Evolutionary conservation across 2,797 vertebrate genomes (phyloP), one percentile per base, ranked within the genome.

Genomic region (Alfaro cultratus): DNA sequence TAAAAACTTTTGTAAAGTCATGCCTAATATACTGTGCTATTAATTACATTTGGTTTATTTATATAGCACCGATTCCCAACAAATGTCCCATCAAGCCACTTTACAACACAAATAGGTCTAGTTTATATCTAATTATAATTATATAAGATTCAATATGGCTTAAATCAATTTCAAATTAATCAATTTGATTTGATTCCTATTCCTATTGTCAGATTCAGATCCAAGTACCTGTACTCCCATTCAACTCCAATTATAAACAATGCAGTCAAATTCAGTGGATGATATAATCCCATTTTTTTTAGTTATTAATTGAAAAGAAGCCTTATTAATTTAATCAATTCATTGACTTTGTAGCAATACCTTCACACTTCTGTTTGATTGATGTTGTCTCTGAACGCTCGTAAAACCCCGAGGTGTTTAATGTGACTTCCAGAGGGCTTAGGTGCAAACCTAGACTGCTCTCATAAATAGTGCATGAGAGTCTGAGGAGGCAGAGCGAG

Each of bases 381-480:
- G 78, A 76, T 68, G 16, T 76, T 87, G 76, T 60, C 76, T 79
- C 83, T 5, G 0, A 82, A 74, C 16, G 74, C 47, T 79, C 78
- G 2, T 31, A 55, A 88, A 78, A 84, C 67, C 51, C 55, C 64
- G 73, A 80, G 78, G 80, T 73, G 86, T 81, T 79, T 75, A 64
- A 62, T 62, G 64, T 49, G 83, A 83, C 71, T 86, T 79, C 57
- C 82, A 55, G 75, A 85, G 80, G 80, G 86, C 86, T 80, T 82
- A 83, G 89, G 83, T 86, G 89, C 76, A 82, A 82, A 85, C 77
- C 60, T 77, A 90, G 86, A 88, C 90, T 79, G 82, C 62, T 81
- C 53, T 71, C 36, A 86, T 93, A 79, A 93, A 95, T 93, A 91
- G 92, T 92, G 89, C 83, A 94, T 4, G 62, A 79, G 75, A 4